phyloP scores from a whole-genome alignment of 2,797 vertebrate species.

The Cuniculus paca region DNA sequence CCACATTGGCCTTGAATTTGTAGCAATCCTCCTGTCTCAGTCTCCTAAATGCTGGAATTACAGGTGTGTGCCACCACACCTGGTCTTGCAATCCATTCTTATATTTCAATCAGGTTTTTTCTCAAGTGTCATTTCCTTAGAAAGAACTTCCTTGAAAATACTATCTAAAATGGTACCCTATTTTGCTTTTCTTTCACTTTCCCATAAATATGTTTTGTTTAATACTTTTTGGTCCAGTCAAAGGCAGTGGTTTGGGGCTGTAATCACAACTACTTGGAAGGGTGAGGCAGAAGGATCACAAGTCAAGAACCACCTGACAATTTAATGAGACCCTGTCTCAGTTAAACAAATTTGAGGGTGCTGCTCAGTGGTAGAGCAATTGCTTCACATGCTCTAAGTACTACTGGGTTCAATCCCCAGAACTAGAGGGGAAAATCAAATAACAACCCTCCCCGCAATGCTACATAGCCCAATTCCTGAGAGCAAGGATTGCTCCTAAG shows the following conservation, averaged over 20 bases:
- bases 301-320: neutral
- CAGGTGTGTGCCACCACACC: neutral
- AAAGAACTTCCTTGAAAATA: slow-evolving; percentile 29
- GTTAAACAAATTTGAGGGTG: neutral
- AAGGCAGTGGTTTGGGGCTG: neutral
- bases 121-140: slow-evolving; percentile 42
- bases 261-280: neutral
- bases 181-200: neutral
- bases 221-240: neutral
- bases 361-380: neutral
- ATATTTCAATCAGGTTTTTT: slow-evolving; percentile 34
- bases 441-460: neutral
- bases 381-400: neutral
- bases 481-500: neutral
- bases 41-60: neutral
- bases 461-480: neutral
- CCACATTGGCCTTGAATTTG: neutral
- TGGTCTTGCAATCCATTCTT: slow-evolving; percentile 18
- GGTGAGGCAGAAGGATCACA: neutral
- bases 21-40: neutral
- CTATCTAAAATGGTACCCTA: neutral
- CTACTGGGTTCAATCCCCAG: neutral
- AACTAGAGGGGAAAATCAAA: neutral
- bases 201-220: neutral
- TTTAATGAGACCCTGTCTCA: neutral